A percentile compares a stretch with the other conserved stretches of the same genome.
Evolutionary conservation across 1,140 invertebrate genomes (phyloP).

Genomic region (Lethocerus indicus): DNA sequence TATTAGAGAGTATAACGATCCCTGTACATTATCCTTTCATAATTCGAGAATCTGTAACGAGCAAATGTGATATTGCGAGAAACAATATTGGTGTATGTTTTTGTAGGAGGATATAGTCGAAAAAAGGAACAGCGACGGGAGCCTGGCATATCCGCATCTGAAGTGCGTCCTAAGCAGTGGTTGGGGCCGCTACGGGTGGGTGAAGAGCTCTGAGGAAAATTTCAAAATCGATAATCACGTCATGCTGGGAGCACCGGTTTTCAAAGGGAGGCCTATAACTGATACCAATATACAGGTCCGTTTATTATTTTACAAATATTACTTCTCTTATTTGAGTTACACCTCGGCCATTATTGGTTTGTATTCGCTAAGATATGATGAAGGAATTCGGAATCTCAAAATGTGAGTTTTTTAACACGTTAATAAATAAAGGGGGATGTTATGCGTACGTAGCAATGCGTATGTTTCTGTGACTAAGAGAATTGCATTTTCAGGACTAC

Average conservation of each 20-base stretch:
- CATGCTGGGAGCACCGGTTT: constrained; percentile 36
- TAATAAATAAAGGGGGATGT: too few species aligned
- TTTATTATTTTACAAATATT: neutral
- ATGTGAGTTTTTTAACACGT: too few species aligned
- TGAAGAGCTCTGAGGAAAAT: constrained; percentile 22
- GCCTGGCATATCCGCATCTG: constrained; percentile 30
- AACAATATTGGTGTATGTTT: neutral
- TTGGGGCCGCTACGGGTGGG: constrained; percentile 52
- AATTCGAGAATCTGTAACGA: neutral
- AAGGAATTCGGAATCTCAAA: too few species aligned
- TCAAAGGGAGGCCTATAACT: constrained; percentile 43
- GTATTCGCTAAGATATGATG: too few species aligned
- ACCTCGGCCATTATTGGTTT: constrained; percentile 1
- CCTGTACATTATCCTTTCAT: neutral
- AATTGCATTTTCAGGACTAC: constrained; percentile 53
- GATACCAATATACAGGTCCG: constrained; percentile 55
- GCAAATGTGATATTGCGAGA: neutral
- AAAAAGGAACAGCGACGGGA: constrained; percentile 14
- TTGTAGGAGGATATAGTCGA: constrained; percentile 20
- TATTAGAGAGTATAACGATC: neutral
- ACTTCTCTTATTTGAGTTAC: neutral
- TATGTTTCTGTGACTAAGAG: too few species aligned
- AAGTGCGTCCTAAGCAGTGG: constrained; percentile 36
- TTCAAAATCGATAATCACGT: constrained; percentile 58
- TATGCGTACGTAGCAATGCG: too few species aligned